These are phyloP conservation scores for Pseudococcus jackbeardsleyi DNA, from an alignment of 2,888 invertebrate species.

Conservation along the genomic window DNA sequence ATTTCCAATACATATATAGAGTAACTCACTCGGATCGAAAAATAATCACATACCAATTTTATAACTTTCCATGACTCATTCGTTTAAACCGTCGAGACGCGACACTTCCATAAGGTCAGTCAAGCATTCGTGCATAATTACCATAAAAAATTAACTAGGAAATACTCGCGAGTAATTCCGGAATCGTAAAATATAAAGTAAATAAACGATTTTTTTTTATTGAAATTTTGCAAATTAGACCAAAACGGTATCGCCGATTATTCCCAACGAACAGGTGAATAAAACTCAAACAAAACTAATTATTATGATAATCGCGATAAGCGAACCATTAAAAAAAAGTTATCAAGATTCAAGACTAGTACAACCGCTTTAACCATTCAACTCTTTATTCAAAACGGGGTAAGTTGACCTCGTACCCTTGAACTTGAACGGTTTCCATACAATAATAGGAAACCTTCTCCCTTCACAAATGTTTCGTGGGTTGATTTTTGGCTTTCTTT, in stretches of 20 bases:
- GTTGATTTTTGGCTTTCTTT: not conserved
- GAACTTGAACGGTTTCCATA: conserved; percentile 4
- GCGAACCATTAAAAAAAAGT: not conserved
- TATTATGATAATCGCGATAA: conserved; percentile 21
- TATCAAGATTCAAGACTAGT: not conserved
- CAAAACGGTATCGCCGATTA: not conserved
- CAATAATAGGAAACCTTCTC: not conserved
- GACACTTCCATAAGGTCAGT: not conserved
- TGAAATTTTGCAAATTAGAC: not conserved
- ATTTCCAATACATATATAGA: not conserved
- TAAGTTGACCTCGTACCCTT: conserved; percentile 14
- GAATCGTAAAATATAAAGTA: conserved; percentile 1
- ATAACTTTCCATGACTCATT: not conserved
- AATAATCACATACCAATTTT: not conserved
- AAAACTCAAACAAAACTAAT: not conserved
- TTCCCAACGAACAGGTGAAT: not conserved
- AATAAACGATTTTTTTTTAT: not conserved
- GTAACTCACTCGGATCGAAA: not conserved
- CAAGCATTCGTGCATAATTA: not conserved
- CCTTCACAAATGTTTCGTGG: not conserved
- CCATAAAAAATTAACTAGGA: not conserved
- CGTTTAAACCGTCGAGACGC: not conserved
- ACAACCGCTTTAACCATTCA: not conserved
- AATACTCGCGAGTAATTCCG: not conserved
- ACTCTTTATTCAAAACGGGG: not conserved